Base-by-base conservation (phyloP, 1,140 invertebrate species). In the Oreohelix idahoensis region DNA sequence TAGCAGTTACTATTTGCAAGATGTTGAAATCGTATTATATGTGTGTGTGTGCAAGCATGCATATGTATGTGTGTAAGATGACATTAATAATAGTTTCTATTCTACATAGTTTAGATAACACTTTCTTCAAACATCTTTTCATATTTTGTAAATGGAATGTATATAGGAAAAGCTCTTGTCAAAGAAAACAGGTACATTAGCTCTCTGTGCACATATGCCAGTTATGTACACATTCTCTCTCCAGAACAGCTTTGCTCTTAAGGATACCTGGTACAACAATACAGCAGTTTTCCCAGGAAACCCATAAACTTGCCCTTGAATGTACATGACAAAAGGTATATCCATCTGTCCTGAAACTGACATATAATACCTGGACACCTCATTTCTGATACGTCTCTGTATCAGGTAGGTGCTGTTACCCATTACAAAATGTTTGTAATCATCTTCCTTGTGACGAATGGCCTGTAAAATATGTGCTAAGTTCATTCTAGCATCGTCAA, bases 291-390 rank as follows among this genome's bases (percentile, higher is more conserved):
- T 84, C 11, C 85, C 85, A 15, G 90, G 89, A 26, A 93, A 81
- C 10, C 91, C 84, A 83, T 93, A 93, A 0, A 92, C 89, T 0
- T 91, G 91, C 2, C 92, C 92, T 17, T 91, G 91, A 0, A 87
- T 81, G 85, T 92, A 93, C 23, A 76, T 82, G 0, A 92, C 91
- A 81, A 92, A 90, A n/a, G 87, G 82, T 32, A 85, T 84, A 36
- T 85, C 88, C 17, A 84, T 86, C 86, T 91, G 93, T 36, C 90
- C 90, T 32, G 89, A 81, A 35, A 87, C 79, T 15, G 87, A 84
- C 35, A 90, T 90, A 81, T 89, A 91, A 92, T 93, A 94, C 86
- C 93, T 93, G 15, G 89, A 91, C 23, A 86, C 83, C 69, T 87
- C 87, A 80, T 92, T 84, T 49, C 88, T 85, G 32, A 89, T 84